These are phyloP conservation scores for Orussus abietinus DNA, from an alignment of 1,140 invertebrate genomes.

Conservation along the genomic window DNA sequence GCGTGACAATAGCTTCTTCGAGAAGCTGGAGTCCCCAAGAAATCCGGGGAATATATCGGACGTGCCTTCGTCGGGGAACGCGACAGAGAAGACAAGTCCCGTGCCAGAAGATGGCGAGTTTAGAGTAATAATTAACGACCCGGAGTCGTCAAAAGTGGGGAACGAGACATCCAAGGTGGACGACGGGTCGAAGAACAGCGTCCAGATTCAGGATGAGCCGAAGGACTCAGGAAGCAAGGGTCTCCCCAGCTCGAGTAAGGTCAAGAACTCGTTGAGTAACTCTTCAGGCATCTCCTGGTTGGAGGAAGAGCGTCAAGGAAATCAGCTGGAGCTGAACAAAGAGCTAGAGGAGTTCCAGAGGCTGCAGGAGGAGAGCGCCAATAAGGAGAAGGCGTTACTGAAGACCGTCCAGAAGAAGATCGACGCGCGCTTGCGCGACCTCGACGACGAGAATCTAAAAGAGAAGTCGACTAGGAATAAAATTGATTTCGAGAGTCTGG, in stretches of 20 bases:
- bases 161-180: neutral
- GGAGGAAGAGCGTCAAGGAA: too few relatives aligned
- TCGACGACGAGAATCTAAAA: slow-evolving; percentile 1
- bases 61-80: too few relatives aligned
- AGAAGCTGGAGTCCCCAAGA: neutral
- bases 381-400: neutral
- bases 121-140: too few relatives aligned
- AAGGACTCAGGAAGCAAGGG: too few relatives aligned
- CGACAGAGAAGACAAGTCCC: too few relatives aligned
- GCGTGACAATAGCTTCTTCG: slow-evolving; percentile 4
- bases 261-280: too few relatives aligned
- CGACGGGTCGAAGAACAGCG: neutral
- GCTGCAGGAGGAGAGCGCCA: neutral
- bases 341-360: neutral
- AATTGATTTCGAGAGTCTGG: neutral
- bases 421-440: neutral
- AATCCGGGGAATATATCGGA: neutral
- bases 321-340: neutral
- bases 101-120: too few relatives aligned
- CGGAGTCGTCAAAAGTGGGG: too few relatives aligned
- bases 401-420: slow-evolving; percentile 5
- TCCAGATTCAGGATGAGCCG: neutral
- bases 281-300: too few relatives aligned
- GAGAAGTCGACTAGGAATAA: neutral
- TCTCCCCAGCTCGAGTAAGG: too few relatives aligned